Percentiles rank a stretch among this genome's conserved stretches.
phyloP scores from a whole-genome alignment of 2,113 vertebrate species.

The Physeter macrocephalus region DNA sequence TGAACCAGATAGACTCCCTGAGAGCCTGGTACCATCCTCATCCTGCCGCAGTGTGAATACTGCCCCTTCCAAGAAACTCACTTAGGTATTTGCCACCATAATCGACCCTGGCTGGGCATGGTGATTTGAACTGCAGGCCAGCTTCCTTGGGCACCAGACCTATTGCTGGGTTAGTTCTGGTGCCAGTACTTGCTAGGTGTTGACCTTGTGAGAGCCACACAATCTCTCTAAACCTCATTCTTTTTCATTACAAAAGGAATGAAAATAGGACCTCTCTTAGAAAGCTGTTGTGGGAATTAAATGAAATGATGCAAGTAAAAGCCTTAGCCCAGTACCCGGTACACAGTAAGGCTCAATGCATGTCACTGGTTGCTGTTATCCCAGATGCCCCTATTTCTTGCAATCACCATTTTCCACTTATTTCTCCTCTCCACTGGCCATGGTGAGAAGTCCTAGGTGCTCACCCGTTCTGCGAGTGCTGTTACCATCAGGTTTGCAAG shows the following conservation, averaged over 20 bases:
- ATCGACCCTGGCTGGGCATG: not conserved
- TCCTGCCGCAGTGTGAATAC: not conserved
- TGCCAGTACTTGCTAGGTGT: not conserved
- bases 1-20: not conserved
- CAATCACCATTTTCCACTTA: not conserved
- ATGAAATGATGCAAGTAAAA: not conserved
- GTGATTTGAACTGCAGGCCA: not conserved
- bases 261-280: not conserved
- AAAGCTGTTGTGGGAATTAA: not conserved
- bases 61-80: not conserved
- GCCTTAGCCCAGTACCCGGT: not conserved
- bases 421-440: not conserved
- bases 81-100: not conserved
- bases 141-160: not conserved
- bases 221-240: not conserved
- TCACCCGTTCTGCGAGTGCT: not conserved
- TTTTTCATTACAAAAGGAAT: not conserved
- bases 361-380: not conserved
- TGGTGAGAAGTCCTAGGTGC: not conserved
- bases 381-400: not conserved
- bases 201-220: not conserved
- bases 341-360: not conserved
- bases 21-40: not conserved
- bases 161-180: not conserved
- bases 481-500: not conserved